A percentile compares a stretch with the other conserved stretches of the same genome.
Evolutionary conservation across 2,113 vertebrate genomes (phyloP).

Genomic region (Cathartes aura): DNA sequence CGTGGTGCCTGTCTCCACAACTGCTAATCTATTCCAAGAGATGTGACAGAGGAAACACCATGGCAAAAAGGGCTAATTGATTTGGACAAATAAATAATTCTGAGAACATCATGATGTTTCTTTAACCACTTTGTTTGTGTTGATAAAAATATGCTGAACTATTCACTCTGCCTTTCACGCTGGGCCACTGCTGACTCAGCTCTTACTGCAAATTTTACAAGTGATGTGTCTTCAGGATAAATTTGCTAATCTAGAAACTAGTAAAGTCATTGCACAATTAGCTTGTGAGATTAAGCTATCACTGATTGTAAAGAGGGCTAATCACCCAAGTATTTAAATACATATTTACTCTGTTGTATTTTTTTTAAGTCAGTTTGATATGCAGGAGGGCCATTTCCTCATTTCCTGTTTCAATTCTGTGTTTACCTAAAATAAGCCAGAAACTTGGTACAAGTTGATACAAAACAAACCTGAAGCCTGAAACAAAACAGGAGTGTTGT

Average conservation of each 20-base stretch:
- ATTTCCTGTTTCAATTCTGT: background rate
- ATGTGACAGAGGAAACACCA: background rate
- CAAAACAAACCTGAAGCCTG: background rate
- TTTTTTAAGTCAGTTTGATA: background rate
- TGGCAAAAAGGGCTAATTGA: background rate
- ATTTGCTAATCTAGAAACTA: background rate
- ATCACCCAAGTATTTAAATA: background rate
- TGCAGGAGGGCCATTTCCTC: background rate
- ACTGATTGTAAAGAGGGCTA: background rate
- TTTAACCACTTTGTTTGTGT: background rate
- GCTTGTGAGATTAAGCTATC: background rate
- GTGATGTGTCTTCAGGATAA: background rate
- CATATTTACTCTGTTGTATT: background rate
- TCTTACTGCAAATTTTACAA: background rate
- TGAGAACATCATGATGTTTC: background rate
- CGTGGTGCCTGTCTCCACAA: background rate
- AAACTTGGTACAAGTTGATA: background rate
- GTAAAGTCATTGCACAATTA: background rate
- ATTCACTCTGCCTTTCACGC: background rate
- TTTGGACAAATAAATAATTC: background rate
- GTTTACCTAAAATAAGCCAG: background rate
- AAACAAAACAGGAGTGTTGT: background rate
- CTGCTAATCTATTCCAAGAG: background rate
- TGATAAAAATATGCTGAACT: background rate
- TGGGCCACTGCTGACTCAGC: background rate